Base-by-base conservation (phyloP, 2,113 vertebrate species). In the Tonatia bakeri region DNA sequence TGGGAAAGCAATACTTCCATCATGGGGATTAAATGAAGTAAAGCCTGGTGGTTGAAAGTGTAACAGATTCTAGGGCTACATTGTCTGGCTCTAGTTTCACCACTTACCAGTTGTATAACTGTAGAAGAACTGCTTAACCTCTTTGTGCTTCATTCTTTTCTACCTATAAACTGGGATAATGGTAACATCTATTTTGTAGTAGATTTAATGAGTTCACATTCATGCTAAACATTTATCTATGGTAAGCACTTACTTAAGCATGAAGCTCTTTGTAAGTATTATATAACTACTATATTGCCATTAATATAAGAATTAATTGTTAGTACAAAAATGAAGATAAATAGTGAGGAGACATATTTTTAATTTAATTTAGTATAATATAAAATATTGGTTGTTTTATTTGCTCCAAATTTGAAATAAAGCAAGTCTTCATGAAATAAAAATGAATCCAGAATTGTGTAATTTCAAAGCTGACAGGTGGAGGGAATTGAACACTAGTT, bases 351-450 rank as follows among this genome's bases (percentile, higher is more conserved):
- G 15, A 69, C 31, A 75, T 92, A 69, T 93, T 89, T 70, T 61
- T 52, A 65, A 38, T 87, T 90, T 56, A 96, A 83, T 75, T 88
- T 76, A 79, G 22, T 65, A 26, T 83, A 91, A 64, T 76, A 47
- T 50, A 89, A 93, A 94, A 82, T 86, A 79, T 89, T 86, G 40
- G 20, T 87, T 80, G 24, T 91, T 76, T 82, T 73, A 40, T 94
- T 90, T 91, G 50, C 59, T 28, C 26, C 17, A 40, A 47, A 61
- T 61, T 33, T 88, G 54, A 96, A 96, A 94, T 77, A 91, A 69
- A 24, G 24, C 7, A 28, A 93, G 69, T 28, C 38, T 72, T n/a
- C 14, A 28, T 82, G 72, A 91, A 88, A 87, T 92, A 64, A 84
- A 80, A 77, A 73, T 79, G 65, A 95, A 64, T 67, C 13, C 52